Evolutionary conservation across 2,113 vertebrate genomes (phyloP).

Genomic region (Micronycteris hirsuta): DNA sequence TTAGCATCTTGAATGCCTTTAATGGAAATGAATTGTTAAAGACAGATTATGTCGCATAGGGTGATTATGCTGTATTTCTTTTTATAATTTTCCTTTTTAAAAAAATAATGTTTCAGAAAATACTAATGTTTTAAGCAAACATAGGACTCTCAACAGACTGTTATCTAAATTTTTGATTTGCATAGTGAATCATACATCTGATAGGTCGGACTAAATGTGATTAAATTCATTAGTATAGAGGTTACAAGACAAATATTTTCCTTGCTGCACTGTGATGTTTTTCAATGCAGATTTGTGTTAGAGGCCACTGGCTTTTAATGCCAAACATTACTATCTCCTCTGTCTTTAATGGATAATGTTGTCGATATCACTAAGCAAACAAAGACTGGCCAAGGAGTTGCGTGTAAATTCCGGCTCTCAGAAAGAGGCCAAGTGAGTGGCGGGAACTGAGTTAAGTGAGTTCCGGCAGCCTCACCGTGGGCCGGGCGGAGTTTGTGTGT

Average conservation of each 20-base stretch:
- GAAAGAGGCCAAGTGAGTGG: neutral
- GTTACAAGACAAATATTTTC: constrained; percentile 38
- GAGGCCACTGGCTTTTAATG: constrained; percentile 21
- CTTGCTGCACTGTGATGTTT: constrained; percentile 21
- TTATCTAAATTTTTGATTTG: constrained; percentile 66
- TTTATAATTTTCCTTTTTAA: neutral
- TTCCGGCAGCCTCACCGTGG: neutral
- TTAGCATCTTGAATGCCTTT: constrained; percentile 9
- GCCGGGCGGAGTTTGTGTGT: neutral
- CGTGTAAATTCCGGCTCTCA: neutral
- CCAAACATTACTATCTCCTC: neutral
- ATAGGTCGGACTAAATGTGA: constrained; percentile 44
- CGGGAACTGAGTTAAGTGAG: neutral
- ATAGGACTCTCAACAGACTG: constrained; percentile 16
- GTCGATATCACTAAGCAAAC: neutral
- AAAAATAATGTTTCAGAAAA: constrained; percentile 49
- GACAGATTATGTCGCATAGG: neutral
- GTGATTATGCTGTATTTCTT: neutral
- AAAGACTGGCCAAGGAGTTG: neutral
- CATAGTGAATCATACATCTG: constrained; percentile 13
- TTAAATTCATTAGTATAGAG: constrained; percentile 66
- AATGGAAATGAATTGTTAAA: constrained; percentile 34
- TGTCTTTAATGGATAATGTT: constrained; percentile 38
- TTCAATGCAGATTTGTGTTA: constrained; percentile 21
- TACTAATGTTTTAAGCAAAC: constrained; percentile 62